Base-by-base conservation (phyloP, 2,797 vertebrate genomes). In the Tenualosa ilisha region DNA sequence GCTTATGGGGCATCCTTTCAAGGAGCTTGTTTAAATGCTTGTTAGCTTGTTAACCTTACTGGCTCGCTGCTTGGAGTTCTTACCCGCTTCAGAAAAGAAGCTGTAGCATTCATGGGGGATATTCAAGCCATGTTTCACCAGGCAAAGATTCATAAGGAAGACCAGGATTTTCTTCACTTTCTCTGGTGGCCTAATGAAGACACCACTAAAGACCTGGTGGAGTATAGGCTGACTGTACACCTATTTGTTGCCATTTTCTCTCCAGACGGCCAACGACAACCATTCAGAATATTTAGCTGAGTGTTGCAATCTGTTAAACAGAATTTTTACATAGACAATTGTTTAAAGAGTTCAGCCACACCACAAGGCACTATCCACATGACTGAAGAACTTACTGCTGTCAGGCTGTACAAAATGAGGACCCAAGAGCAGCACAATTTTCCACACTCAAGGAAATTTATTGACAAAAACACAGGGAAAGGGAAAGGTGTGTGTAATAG, bases 51-150 rank as follows among this genome's bases (percentile, higher is more conserved):
- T 4, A 61, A 61, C 59, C 59, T 61, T 8, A 61, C 59, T 6
- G 22, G 59, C 20, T 61, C 59, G 0, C 7, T 61, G 22, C 59
- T 61, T n/a, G n/a, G 61, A 49, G 75, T 81, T 6, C 53, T 63
- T 15, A 43, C 53, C 2, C 56, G 82, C 20, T 88, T 85, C 17
- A 85, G 86, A 49, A 59, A 87, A 9, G 82, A 86, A 8, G 84
- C 84, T 17, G 63, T 88, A 9, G 83, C 81, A 1, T 6, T 87
- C 2, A 87, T 87, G 72, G 84, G 82, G 9, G 84, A 86, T 5
- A 50, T 88, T 1, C 6, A 84, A 20, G 61, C 84, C 0, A 87
- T 87, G 82, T 88, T 88, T n/a, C 61, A 85, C n/a, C 85, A 84
- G 43, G 83, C 84, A 2, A 82, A 46, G 24, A 83, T 86, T 8